Base-by-base conservation (phyloP, 2,113 vertebrate genomes). In the Eretmochelys imbricata region DNA sequence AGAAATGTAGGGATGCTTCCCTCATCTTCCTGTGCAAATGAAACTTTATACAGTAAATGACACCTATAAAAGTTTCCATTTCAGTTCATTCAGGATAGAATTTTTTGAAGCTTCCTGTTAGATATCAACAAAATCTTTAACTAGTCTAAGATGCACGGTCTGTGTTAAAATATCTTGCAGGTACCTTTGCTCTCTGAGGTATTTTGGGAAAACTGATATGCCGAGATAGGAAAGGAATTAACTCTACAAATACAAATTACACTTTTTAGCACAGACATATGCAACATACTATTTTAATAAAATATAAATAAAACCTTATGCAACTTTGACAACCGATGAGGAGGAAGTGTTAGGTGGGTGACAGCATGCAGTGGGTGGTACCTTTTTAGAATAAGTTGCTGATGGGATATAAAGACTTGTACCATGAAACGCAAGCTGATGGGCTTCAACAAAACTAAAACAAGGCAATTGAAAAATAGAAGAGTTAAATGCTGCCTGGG, bases 21-120 rank as follows among this genome's bases (percentile, higher is more conserved):
- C 29, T 95, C 55, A 89, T 90, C 92, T 96, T 82, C 85, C 93
- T 25, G 5, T 93, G n/a, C 91, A 93, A 91, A 89, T 53, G 3
- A 20, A 97, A 69, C 3, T 90, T 76, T 50, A 82, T 27, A 24
- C 86, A 96, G 85, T 84, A 95, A 96, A 96, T 90, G 87, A 88
- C 8, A 91, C 11, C 17, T 96, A 96, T 89, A 96, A 55, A 93
- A 59, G 84, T 84, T n/a, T 80, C 14, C n/a, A 79, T 87, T 96
- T 59, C 46, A 92, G 69, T 29, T 94, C 50, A 49, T 29, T 87
- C 5, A 42, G n/a, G 16, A 14, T 59, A 69, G 42, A 0, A 81
- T 93, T 91, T 25, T 20, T 95, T 95, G 94, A 93, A 80, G 42
- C 84, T 95, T 92, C 76, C 93, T 87, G 62, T 93, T 89, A 89